Base-by-base conservation (phyloP, 2,113 vertebrate genomes). In the Myotis davidii region DNA sequence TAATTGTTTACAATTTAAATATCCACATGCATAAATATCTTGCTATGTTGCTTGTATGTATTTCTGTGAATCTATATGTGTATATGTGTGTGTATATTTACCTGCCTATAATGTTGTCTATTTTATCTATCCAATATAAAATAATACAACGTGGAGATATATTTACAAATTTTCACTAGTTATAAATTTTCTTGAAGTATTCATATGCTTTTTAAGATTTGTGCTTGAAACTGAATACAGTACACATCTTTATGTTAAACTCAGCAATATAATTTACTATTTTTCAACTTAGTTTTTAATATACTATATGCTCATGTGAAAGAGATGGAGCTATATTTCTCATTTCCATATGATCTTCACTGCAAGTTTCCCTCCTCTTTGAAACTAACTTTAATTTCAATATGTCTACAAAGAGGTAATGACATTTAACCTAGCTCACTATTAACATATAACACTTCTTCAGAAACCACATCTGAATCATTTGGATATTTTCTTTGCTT, bases 241-340 rank as follows among this genome's bases (percentile, higher is more conserved):
- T 50, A 77, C 3, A 42, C 32, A 72, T 23, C 5, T 23, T 76
- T 69, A 74, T 88, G 65, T 87, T 37, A 91, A 79, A 91, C 17
- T n/a, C 52, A 37, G 83, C 34, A 85, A 39, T 81, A 23, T 11
- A 76, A 69, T 88, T 61, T 70, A 70, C 20, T 42, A 2, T 37
- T 77, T 81, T 77, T 95, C 45, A 89, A 89, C 5, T 82, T 56
- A n/a, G 8, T 79, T 87, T 91, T 95, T 59, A 88, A 34, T 37
- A 88, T 17, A 50, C 9, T 34, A 12, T 42, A 27, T 89, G 25
- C 42, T 95, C 48, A 39, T n/a, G 12, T 81, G 50, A 81, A 95
- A 88, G 6, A 81, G 5, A 61, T 37, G 56, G 32, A 65, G 67
- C 16, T 3, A n/a, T 11, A 27, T 56, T 39, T 56, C n/a, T 79